A percentile compares a stretch with the other conserved stretches of the same genome.
Conservation (phyloP, 2,797 vertebrate species). For the Falco rusticolus region DNA sequence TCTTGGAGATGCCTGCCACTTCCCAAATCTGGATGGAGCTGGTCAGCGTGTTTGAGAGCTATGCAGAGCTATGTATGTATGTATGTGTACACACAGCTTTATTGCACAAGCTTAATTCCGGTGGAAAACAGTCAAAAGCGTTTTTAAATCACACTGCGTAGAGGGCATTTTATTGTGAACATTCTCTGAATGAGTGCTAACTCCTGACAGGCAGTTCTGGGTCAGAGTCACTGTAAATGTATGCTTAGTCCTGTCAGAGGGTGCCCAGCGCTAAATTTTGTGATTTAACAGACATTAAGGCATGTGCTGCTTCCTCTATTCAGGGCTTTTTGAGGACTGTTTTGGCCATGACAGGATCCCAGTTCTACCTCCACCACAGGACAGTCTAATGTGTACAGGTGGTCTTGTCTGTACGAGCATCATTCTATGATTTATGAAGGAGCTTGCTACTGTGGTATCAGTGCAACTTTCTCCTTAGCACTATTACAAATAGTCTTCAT, state of each 20-base stretch:
- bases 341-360: background rate
- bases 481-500: background rate
- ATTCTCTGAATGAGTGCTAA: background rate
- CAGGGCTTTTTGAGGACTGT: background rate
- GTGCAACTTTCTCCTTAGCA: background rate
- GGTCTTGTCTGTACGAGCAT: background rate
- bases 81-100: background rate
- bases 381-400: background rate
- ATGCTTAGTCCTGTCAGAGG: background rate
- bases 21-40: background rate
- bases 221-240: background rate
- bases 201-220: background rate
- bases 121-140: background rate
- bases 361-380: background rate
- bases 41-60: background rate
- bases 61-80: background rate
- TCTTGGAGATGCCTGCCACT: background rate
- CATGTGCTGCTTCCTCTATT: background rate
- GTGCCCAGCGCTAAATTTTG: background rate
- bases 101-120: background rate
- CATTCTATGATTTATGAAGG: background rate
- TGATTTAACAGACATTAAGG: background rate
- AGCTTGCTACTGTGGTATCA: background rate
- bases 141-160: background rate
- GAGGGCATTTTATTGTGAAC: background rate